phyloP scores from a whole-genome alignment of 2,888 invertebrate species.

The Ophion costatus region DNA sequence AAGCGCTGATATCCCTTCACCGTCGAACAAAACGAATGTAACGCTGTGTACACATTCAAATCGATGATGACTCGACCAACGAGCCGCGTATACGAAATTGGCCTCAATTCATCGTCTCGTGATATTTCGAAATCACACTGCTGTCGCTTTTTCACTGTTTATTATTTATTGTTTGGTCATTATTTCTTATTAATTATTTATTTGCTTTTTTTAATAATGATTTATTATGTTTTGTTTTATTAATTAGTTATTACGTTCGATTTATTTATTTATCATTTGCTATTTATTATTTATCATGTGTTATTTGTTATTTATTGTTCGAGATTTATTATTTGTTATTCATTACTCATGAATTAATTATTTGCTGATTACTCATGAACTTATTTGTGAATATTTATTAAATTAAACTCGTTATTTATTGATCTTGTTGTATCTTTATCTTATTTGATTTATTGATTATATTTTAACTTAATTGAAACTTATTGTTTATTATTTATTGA shows the following conservation, averaged over 20 bases:
- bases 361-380: too few species aligned
- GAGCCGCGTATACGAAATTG: conserved; percentile 28
- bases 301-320: background rate
- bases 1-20: background rate
- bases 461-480: too few species aligned
- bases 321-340: too few species aligned
- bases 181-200: background rate
- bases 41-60: conserved; percentile 4
- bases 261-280: too few species aligned
- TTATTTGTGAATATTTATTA: too few species aligned
- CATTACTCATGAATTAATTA: background rate
- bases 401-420: too few species aligned
- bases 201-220: too few species aligned
- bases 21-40: background rate
- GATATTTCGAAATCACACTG: conserved; percentile 31
- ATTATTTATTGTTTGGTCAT: background rate
- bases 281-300: background rate
- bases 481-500: too few species aligned
- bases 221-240: background rate
- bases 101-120: conserved; percentile 36
- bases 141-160: background rate
- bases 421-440: too few species aligned
- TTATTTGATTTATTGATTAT: too few species aligned
- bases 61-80: conserved; percentile 12
- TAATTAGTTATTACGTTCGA: background rate